A percentile compares a stretch with the other conserved stretches of the same genome.
phyloP scores from a whole-genome alignment of 2,113 vertebrate species.

The Melanostigma gelatinosum region DNA sequence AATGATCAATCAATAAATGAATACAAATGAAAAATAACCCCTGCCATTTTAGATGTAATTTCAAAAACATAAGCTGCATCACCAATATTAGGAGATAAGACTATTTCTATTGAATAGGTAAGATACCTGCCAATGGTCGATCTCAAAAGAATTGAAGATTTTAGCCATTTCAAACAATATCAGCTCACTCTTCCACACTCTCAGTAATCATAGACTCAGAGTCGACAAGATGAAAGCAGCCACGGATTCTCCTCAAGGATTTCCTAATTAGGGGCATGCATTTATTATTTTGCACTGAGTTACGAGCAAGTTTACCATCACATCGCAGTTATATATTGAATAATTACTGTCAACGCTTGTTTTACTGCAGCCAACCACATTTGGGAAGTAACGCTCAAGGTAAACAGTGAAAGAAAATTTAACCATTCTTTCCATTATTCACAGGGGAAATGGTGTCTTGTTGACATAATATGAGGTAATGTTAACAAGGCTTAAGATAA shows the following conservation, averaged over 20 bases:
- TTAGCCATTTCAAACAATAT: slow-evolving; percentile 18
- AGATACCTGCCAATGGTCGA: not conserved
- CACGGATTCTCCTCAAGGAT: slow-evolving; percentile 16
- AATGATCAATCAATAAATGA: not conserved
- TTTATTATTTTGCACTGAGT: slow-evolving; percentile 34
- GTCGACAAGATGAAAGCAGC: slow-evolving; percentile 33
- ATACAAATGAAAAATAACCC: not conserved
- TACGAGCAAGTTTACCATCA: slow-evolving; percentile 30
- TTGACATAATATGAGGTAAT: not conserved
- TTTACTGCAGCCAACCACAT: slow-evolving; percentile 25
- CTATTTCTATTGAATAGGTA: not conserved
- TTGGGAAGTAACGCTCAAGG: not conserved
- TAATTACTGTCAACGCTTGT: slow-evolving; percentile 5
- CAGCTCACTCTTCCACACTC: slow-evolving; percentile 4
- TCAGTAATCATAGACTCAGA: slow-evolving; percentile 31
- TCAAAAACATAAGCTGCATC: not conserved
- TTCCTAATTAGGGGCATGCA: slow-evolving; percentile 24
- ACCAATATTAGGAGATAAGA: not conserved
- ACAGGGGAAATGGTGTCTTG: not conserved
- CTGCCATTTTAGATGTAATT: not conserved
- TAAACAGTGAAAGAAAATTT: not conserved
- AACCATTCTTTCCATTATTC: not conserved
- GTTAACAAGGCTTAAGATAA: not conserved
- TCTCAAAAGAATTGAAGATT: not conserved
- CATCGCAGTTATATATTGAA: slow-evolving; percentile 33